These are phyloP conservation scores for Odocoileus virginianus DNA, from an alignment of 2,113 vertebrate genomes.

Conservation along the genomic window DNA sequence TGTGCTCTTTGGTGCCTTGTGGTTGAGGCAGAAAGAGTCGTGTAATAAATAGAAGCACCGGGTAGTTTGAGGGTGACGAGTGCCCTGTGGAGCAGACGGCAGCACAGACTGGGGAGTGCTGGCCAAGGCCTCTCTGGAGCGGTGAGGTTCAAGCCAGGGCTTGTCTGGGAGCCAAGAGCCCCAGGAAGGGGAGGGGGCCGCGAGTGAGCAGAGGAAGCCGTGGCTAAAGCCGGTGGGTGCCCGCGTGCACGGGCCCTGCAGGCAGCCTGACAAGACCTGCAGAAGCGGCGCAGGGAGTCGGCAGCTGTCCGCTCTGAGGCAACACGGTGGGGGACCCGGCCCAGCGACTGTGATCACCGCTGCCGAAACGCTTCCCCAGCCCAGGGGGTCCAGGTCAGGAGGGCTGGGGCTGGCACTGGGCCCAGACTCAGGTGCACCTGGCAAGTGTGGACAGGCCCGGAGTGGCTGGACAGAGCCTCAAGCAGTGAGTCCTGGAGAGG, in stretches of 20 bases:
- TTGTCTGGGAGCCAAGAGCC: too few relatives aligned
- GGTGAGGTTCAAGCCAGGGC: not conserved
- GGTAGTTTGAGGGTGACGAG: fast-evolving
- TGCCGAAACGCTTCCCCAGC: not conserved
- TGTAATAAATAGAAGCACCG: fast-evolving
- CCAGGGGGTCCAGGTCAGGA: not conserved
- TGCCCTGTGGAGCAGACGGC: too few relatives aligned
- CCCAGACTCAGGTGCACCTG: not conserved
- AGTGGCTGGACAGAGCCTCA: not conserved
- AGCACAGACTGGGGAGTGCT: fast-evolving
- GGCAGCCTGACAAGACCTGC: not conserved
- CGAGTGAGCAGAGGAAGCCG: not conserved
- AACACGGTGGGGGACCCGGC: fast-evolving
- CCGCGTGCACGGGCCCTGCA: fast-evolving
- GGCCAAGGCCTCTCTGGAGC: not conserved
- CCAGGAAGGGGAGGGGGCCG: too few relatives aligned
- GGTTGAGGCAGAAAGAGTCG: not conserved
- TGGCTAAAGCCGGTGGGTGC: not conserved
- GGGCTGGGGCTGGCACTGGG: not conserved
- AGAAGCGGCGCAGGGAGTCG: not conserved
- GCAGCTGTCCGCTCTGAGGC: not conserved
- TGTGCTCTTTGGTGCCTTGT: not conserved
- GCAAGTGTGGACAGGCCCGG: constrained; percentile 38
- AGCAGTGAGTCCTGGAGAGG: not conserved
- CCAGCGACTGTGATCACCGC: fast-evolving